These are phyloP conservation scores for Dasyprocta punctata DNA, from an alignment of 2,113 vertebrate genomes.

Conservation along the genomic window DNA sequence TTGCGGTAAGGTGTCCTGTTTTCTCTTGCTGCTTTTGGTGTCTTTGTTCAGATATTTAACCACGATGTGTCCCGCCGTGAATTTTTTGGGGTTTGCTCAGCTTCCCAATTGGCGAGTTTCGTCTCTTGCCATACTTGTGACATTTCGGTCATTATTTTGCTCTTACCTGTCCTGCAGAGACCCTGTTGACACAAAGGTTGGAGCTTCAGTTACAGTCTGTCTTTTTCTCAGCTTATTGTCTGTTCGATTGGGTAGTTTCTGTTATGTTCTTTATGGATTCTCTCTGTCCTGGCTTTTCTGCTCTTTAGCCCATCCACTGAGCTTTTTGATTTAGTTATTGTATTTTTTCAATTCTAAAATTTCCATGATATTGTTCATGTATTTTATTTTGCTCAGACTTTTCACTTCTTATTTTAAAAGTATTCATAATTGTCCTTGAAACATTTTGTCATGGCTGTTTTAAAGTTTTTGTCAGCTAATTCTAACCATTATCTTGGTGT, in stretches of 20 bases:
- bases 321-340: background rate
- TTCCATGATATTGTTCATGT: background rate
- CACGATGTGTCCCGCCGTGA: background rate
- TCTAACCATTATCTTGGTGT: background rate
- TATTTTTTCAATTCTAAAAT: background rate
- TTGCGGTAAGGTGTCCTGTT: background rate
- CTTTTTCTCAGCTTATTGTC: background rate
- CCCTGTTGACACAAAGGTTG: background rate
- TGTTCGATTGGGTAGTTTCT: background rate
- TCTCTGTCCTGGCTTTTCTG: background rate
- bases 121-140: background rate
- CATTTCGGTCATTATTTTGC: background rate
- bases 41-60: conserved; percentile 19
- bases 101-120: background rate
- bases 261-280: background rate
- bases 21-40: background rate
- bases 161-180: background rate
- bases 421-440: background rate
- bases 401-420: background rate
- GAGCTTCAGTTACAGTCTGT: background rate
- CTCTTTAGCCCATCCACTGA: background rate
- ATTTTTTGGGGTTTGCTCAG: background rate
- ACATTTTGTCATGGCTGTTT: background rate
- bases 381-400: background rate
- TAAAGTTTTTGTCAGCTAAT: background rate